Base-by-base conservation (phyloP, 2,888 invertebrate species). In the Sialis fuliginosa region DNA sequence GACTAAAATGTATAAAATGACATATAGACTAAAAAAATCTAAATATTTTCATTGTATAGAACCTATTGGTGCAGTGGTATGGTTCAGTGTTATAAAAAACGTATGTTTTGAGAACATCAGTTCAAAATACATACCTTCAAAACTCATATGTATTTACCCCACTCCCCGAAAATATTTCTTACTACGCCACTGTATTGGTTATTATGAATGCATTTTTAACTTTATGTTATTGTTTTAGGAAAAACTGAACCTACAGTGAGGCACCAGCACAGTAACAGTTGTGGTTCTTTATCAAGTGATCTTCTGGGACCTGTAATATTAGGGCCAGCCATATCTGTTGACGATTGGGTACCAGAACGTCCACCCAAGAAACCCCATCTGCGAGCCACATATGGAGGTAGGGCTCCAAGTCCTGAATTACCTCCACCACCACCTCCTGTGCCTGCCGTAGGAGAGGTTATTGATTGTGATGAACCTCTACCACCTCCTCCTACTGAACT, bases 311-410 rank as follows among this genome's bases (percentile, higher is more conserved):
- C 76, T 0, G 70, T 76, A 37, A 77, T 77, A 46, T 66, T 77
- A 40, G 76, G 77, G 0, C 72, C 75, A 1, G 67, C 75, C 1
- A 77, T 78, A 57, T 74, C 74, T 1, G 65, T 78, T 9, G 78
- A 78, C 53, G 77, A 78, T 54, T 79, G 78, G 74, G 76, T 79
- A 1, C 81, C 83, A 1, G 83, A 81, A 54, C 65, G 83, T 52
- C 85, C 85, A 8, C 84, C 84, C 4, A 85, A 85, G 62, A 82
- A 83, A 62, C 80, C 82, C 3, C 74, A 77, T 56, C 65, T 80
- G 49, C 60, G 77, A 53, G 66, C 63, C 5, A 63, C 64, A 2
- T 68, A 63, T 55, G 67, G 67, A 49, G 69, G 70, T 50, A 62
- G 74, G 39, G 62, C 72, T 34, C 70, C 73, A 9, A 74, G 75